These are phyloP conservation scores for Perizoma flavofasciatum DNA, from an alignment of 2,888 invertebrate species.

Conservation along the genomic window DNA sequence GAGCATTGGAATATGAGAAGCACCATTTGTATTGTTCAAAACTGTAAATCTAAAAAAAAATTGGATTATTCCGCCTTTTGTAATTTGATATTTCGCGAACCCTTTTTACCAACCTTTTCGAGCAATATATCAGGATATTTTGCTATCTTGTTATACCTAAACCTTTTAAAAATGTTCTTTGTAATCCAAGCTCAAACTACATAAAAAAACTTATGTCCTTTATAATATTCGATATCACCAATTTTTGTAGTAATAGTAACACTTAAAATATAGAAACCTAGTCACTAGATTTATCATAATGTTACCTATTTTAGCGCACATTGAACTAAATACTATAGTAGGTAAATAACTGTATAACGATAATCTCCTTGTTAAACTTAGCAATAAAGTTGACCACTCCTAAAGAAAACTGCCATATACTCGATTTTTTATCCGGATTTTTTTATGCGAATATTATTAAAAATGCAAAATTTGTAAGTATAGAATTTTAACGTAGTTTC, in stretches of 20 bases:
- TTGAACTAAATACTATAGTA: slow-evolving; percentile 35
- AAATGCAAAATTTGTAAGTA: slow-evolving; percentile 32
- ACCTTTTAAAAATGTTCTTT: slow-evolving; percentile 30
- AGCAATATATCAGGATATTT: slow-evolving; percentile 33
- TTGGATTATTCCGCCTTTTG: slow-evolving; percentile 26
- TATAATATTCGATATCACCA: slow-evolving; percentile 35
- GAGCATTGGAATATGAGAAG: slow-evolving; percentile 30
- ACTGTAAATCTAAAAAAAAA: background rate
- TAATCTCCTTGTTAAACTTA: slow-evolving; percentile 33
- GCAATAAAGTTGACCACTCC: slow-evolving; percentile 53
- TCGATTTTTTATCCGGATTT: slow-evolving; percentile 67
- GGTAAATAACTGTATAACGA: slow-evolving; percentile 16
- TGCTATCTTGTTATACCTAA: slow-evolving; percentile 25
- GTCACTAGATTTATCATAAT: slow-evolving; percentile 42
- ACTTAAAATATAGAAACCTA: slow-evolving; percentile 45
- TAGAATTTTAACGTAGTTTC: slow-evolving; percentile 38
- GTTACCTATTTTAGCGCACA: slow-evolving; percentile 55
- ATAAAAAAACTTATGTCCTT: slow-evolving; percentile 18
- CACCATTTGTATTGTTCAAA: slow-evolving; percentile 19
- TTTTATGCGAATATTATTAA: slow-evolving; percentile 52
- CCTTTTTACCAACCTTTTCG: slow-evolving; percentile 25
- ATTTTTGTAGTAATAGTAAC: slow-evolving; percentile 44
- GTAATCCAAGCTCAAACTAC: slow-evolving; percentile 30
- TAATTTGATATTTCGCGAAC: slow-evolving; percentile 20
- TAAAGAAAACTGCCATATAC: slow-evolving; percentile 71